A percentile compares a stretch with the other conserved stretches of the same genome.
phyloP scores from a whole-genome alignment of 2,797 vertebrate genomes.

The Xyrichtys novacula region DNA sequence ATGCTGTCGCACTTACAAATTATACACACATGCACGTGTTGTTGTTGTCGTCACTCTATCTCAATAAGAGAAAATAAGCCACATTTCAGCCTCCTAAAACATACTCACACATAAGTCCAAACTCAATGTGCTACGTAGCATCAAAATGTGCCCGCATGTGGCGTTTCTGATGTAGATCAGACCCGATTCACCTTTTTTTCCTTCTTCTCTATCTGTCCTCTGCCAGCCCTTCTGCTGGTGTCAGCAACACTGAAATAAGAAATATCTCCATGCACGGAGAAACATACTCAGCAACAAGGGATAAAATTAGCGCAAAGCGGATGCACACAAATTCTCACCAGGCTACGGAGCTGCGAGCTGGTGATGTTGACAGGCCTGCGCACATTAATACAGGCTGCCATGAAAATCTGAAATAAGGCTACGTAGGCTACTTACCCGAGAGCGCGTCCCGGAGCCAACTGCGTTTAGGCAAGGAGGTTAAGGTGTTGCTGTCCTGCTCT shows the following conservation, averaged over 20 bases:
- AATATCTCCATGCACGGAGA: constrained; percentile 65
- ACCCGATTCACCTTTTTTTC: constrained; percentile 56
- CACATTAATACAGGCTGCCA: constrained; percentile 73
- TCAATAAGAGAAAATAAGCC: constrained; percentile 21
- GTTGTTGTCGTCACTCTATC: constrained; percentile 76
- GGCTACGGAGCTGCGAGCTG: constrained; percentile 53
- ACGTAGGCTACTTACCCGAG: constrained; percentile 83
- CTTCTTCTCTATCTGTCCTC: constrained; percentile 64
- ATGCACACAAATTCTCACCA: constrained; percentile 54
- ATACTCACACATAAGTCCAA: constrained; percentile 18
- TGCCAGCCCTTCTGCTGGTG: constrained; percentile 76
- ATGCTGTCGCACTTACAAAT: constrained; percentile 76
- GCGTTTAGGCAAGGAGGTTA: constrained; percentile 71
- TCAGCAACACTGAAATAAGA: constrained; percentile 81
- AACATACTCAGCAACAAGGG: constrained; percentile 76
- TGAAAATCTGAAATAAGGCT: constrained; percentile 78
- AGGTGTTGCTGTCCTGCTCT: constrained; percentile 75
- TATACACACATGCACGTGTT: constrained; percentile 79
- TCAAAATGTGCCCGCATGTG: constrained; percentile 52
- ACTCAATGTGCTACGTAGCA: constrained; percentile 63
- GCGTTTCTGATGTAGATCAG: constrained; percentile 60
- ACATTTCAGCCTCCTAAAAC: constrained; percentile 25
- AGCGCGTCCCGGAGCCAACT: constrained; percentile 82
- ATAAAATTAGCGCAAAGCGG: constrained; percentile 81
- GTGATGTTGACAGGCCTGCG: constrained; percentile 73